These are phyloP conservation scores for Thamnaconus septentrionalis DNA, from an alignment of 2,113 vertebrate genomes.

Conservation along the genomic window DNA sequence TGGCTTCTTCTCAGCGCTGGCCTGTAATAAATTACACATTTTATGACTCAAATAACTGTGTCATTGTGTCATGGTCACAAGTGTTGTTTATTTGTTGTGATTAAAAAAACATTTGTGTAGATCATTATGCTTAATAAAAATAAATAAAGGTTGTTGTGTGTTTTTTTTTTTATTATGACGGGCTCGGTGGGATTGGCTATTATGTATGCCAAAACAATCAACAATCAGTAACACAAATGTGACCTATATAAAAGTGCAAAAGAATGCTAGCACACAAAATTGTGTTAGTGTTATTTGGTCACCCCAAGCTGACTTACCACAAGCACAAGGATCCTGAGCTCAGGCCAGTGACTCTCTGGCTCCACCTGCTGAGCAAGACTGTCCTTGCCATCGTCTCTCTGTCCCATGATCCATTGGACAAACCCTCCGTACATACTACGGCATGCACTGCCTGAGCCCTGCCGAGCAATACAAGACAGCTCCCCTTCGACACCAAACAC, in stretches of 20 bases:
- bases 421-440: conserved; percentile 92
- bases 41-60: neutral
- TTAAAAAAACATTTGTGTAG: no score
- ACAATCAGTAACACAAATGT: no score
- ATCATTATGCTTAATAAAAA: no score
- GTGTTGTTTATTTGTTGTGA: no score
- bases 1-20: conserved; percentile 83
- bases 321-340: conserved; percentile 86
- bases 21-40: conserved; percentile 70
- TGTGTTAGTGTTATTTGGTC: neutral
- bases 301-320: conserved; percentile 82
- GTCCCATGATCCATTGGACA: conserved; percentile 90
- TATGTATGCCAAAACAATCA: no score
- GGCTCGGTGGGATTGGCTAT: no score
- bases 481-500: conserved; percentile 85
- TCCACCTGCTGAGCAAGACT: conserved; percentile 88
- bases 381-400: conserved; percentile 84
- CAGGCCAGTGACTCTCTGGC: conserved; percentile 88
- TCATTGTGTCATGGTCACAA: no score
- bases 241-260: no score
- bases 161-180: neutral
- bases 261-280: no score
- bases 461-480: conserved; percentile 88
- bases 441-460: conserved; percentile 93
- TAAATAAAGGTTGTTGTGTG: neutral